phyloP scores from a whole-genome alignment of 1,140 invertebrate genomes.

The Saxidomus purpurata region DNA sequence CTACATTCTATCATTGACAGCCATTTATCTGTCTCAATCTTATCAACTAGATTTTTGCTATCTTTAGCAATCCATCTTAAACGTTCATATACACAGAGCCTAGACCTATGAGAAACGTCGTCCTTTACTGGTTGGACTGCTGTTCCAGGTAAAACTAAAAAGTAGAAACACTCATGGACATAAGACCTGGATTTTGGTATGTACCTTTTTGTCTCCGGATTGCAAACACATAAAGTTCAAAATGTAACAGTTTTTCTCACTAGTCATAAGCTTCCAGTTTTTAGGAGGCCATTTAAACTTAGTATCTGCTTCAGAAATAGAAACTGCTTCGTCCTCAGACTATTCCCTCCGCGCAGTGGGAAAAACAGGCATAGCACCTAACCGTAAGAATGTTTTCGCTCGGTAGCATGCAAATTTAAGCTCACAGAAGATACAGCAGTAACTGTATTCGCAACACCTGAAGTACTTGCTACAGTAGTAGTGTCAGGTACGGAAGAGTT shows the following conservation, averaged over 20 bases:
- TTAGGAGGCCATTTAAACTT: not conserved
- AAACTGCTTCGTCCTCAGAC: not conserved
- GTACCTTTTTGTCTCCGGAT: not conserved
- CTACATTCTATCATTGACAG: not conserved
- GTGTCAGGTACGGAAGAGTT: too few species aligned
- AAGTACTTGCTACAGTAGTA: not conserved
- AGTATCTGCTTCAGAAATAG: not conserved
- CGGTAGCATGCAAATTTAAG: not conserved
- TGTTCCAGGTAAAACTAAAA: not conserved
- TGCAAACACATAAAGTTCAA: not conserved
- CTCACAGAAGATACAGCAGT: not conserved
- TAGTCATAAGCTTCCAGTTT: not conserved
- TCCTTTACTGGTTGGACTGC: not conserved
- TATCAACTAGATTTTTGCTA: not conserved
- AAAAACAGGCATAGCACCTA: not conserved
- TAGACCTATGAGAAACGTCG: not conserved
- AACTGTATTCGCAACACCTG: not conserved
- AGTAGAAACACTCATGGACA: not conserved
- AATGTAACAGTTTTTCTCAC: not conserved
- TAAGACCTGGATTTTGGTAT: not conserved
- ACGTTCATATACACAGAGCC: not conserved
- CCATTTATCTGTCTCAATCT: not conserved
- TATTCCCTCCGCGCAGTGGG: not conserved
- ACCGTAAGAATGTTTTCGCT: not conserved
- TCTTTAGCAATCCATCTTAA: not conserved